A percentile compares a stretch with the other conserved stretches of the same genome.
Evolutionary conservation across 2,797 vertebrate genomes (phyloP).

Genomic region (Syngnathus rostellatus): DNA sequence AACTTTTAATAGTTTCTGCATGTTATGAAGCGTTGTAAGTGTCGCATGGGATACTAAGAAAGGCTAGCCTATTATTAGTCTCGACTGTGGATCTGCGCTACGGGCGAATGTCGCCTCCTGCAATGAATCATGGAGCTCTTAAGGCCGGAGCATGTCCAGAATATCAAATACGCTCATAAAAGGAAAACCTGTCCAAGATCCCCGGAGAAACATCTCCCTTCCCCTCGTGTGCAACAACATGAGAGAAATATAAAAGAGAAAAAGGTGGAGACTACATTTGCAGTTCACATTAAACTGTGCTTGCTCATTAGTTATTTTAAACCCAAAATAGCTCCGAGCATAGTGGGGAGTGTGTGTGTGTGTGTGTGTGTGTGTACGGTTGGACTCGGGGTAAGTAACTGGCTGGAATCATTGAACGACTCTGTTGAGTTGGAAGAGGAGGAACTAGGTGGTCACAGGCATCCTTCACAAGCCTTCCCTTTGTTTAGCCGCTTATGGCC

Average conservation of each 20-base stretch:
- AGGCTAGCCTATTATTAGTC: conserved; percentile 70
- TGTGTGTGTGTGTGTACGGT: conserved; percentile 19
- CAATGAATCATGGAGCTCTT: conserved; percentile 76
- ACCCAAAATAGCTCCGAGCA: conserved; percentile 28
- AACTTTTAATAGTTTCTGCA: conserved; percentile 62
- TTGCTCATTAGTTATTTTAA: conserved; percentile 47
- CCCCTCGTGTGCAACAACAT: conserved; percentile 43
- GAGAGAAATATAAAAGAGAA: conserved; percentile 40
- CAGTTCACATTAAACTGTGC: conserved; percentile 35
- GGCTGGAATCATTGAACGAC: conserved; percentile 43
- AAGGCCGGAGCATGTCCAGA: conserved; percentile 70
- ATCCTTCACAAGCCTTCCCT: conserved; percentile 48
- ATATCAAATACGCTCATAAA: conserved; percentile 76
- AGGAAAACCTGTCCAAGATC: conserved; percentile 74
- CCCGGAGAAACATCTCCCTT: conserved; percentile 60
- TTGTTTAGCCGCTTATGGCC: conserved; percentile 25
- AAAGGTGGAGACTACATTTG: conserved; percentile 24
- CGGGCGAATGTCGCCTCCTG: conserved; percentile 60
- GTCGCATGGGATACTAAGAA: conserved; percentile 62
- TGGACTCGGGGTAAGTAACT: conserved; percentile 8
- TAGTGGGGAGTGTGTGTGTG: conserved; percentile 12
- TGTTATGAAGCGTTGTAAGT: conserved; percentile 54
- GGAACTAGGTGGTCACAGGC: conserved; percentile 31
- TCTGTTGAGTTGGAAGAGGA: conserved; percentile 16
- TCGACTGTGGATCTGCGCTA: conserved; percentile 64